Evolutionary conservation across 2,888 invertebrate genomes (phyloP), one percentile per base, ranked within the genome.

Genomic region (Caenorhabditis afra): DNA sequence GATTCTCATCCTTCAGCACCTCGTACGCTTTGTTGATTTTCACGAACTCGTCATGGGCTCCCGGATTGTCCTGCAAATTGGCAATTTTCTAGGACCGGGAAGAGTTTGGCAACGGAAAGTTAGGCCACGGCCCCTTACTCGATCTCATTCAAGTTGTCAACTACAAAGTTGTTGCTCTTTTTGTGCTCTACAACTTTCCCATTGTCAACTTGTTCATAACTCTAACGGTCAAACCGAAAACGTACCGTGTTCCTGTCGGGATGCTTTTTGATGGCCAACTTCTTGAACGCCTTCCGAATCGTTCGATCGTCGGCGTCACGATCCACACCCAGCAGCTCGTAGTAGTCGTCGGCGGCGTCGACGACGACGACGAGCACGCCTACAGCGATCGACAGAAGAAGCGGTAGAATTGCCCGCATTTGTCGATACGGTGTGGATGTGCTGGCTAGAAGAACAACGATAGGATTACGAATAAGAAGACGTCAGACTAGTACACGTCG

Each of bases 1-100:
- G 92, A 71, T 94, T 94, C 50, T 94, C 94, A 91, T 95, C 95
- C 91, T 95, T 95, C 14, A 96, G 91, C 1, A 94, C 94, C 91
- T 96, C 95, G 91, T 96, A 96, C 0, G 95, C 95, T 89, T 94
- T 93, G 58, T 94, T 94, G 55, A 95, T 92, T 91, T 93, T 93
- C 29, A 95, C 91, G 90, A 96, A 96, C 83, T 93, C 94, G 52
- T 93, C 93, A 90, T 95, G 94, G 10, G 94, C 94, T 62, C 94
- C 92, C 68, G 93, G 92, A 91, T 94, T 93, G 90, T 94, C 94
- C 95, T 95, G 88, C 12, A 59, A 35, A 10, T 16, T 49, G 29
- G 29, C 29, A 7, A 29, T n/a, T n/a, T n/a, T n/a, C n/a, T n/a
- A n/a, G n/a, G n/a, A n/a, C n/a, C n/a, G n/a, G n/a, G n/a, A n/a